Evolutionary conservation across 2,888 invertebrate species (phyloP).

Genomic region (Neuroscelio doddi): DNA sequence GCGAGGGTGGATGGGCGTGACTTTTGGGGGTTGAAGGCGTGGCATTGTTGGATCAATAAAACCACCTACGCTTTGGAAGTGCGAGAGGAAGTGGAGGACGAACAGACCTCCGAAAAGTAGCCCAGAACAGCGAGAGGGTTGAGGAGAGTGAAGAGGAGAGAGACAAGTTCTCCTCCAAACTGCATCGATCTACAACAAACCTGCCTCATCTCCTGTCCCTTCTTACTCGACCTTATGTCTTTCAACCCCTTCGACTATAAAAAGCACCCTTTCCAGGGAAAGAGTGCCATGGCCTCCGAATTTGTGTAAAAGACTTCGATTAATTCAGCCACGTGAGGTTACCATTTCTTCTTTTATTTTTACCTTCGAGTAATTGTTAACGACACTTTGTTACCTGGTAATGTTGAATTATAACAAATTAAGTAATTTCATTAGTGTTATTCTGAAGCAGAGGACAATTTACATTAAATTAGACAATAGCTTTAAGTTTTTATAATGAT

Average conservation of each 20-base stretch:
- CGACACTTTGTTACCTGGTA: slow-evolving; percentile 18
- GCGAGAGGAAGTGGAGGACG: slow-evolving; percentile 35
- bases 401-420: too few relatives aligned
- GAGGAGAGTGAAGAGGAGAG: slow-evolving; percentile 25
- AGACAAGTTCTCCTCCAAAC: slow-evolving; percentile 57
- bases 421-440: too few relatives aligned
- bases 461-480: too few relatives aligned
- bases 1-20: slow-evolving; percentile 58
- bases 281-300: not conserved
- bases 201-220: too few relatives aligned
- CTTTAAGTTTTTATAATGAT: too few relatives aligned
- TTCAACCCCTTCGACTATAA: slow-evolving; percentile 38
- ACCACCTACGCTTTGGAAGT: slow-evolving; percentile 53
- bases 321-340: too few relatives aligned
- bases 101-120: slow-evolving; percentile 54
- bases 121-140: slow-evolving; percentile 17
- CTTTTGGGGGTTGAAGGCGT: slow-evolving; percentile 64
- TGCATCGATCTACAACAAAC: slow-evolving; percentile 58
- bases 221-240: not conserved
- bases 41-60: slow-evolving; percentile 67
- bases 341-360: too few relatives aligned
- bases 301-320: not conserved
- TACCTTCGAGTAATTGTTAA: too few relatives aligned
- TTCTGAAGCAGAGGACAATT: too few relatives aligned
- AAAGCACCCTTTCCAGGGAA: slow-evolving; percentile 5